Evolutionary conservation across 2,888 invertebrate species (phyloP).

Genomic region (Stomorhina lunata): DNA sequence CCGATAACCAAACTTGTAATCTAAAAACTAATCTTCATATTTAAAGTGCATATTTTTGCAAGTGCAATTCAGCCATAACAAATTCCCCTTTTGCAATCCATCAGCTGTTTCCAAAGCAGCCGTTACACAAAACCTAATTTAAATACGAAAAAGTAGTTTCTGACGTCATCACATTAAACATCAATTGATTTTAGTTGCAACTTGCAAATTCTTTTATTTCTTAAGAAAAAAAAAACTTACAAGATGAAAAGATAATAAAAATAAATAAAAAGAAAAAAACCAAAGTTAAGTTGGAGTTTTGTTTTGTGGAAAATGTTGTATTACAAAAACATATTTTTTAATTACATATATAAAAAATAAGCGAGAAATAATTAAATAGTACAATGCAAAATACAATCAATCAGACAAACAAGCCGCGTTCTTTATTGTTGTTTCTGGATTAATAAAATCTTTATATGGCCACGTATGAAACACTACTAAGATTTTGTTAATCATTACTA

Average conservation of each 20-base stretch:
- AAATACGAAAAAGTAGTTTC: neutral
- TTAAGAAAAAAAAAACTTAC: neutral
- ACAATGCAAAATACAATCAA: conserved; percentile 82
- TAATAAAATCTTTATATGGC: conserved; percentile 91
- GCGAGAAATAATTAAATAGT: conserved; percentile 40
- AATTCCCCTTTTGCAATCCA: neutral
- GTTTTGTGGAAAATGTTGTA: conserved; percentile 50
- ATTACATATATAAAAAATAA: conserved; percentile 59
- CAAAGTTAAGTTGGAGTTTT: neutral
- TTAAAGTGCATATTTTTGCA: too few species aligned
- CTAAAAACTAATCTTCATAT: too few species aligned
- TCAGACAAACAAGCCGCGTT: conserved; percentile 82
- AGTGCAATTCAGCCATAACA: too few species aligned
- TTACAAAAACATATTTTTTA: conserved; percentile 57
- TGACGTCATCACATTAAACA: neutral
- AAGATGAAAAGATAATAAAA: neutral
- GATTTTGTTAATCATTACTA: neutral
- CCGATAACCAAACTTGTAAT: too few species aligned
- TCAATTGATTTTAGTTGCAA: conserved; percentile 15
- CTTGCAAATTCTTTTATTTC: conserved; percentile 24
- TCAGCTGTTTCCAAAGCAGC: neutral
- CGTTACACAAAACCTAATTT: neutral
- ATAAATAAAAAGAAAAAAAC: neutral
- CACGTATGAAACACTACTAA: neutral
- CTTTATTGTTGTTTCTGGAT: too few species aligned